phyloP scores from a whole-genome alignment of 2,113 vertebrate genomes.

The Gallinago paraguaiae region DNA sequence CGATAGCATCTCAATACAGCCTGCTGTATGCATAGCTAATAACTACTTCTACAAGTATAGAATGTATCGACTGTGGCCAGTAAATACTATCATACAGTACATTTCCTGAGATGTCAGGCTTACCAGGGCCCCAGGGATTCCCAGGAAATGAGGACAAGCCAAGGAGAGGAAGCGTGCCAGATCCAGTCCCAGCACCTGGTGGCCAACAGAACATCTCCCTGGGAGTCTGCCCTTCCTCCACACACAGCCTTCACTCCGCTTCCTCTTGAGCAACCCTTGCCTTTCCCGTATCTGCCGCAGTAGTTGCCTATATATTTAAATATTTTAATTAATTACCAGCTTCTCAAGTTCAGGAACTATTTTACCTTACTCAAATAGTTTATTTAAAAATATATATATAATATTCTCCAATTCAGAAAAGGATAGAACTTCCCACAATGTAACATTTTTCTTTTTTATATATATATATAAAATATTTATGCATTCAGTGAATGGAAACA shows the following conservation, averaged over 20 bases:
- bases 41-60: not conserved
- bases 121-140: not conserved
- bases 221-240: not conserved
- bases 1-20: not conserved
- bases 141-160: not conserved
- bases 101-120: not conserved
- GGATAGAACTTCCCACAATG: slow-evolving; percentile 78
- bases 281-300: not conserved
- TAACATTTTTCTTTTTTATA: slow-evolving; percentile 69
- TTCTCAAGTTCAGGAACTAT: slow-evolving; percentile 76
- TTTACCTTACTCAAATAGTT: slow-evolving; percentile 82
- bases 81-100: not conserved
- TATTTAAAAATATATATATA: slow-evolving; percentile 82
- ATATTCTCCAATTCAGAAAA: slow-evolving; percentile 82
- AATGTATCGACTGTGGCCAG: not conserved
- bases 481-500: slow-evolving; percentile 82
- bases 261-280: not conserved
- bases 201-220: not conserved
- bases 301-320: slow-evolving; percentile 28
- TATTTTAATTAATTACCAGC: slow-evolving; percentile 73
- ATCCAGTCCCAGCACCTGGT: not conserved
- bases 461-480: slow-evolving; percentile 81
- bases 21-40: not conserved
- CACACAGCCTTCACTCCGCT: not conserved
- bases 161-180: not conserved